Base-by-base conservation (phyloP, 2,888 invertebrate genomes). In the Plagodis pulveraria region DNA sequence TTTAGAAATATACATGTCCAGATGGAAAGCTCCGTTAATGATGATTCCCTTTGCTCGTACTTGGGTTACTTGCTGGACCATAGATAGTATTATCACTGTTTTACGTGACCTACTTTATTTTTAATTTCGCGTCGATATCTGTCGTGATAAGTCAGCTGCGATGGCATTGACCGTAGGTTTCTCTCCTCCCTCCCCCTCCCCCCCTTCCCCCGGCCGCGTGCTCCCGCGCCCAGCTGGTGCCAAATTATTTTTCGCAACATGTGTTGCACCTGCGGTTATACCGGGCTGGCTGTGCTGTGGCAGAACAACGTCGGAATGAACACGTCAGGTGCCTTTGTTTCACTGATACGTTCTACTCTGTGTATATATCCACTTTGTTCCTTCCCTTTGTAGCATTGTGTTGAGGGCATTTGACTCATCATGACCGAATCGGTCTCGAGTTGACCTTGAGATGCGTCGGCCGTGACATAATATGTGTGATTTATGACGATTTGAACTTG, bases 141-240 rank as follows among this genome's bases (percentile, higher is more conserved):
- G 22, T 50, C 45, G 46, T 49, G 59, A 65, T 60, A 58, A 57
- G 57, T 48, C 57, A 41, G 50, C 49, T 43, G 50, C 43, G 51
- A 52, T 42, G 58, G 63, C 65, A 62, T 62, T 65, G 65, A 62
- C 66, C 59, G 52, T 34, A 36, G 54, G 40, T 36, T 9, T 9
- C 36, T 36, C 40, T 50, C 51, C 45, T 45, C 50, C 49, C 4
- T 42, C 6, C 45, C 8, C 42, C 12, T 12, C 36, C 6, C 36
- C 47, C 43, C 38, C 22, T 1, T 1, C 22, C 22, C 2, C 22
- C 2, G 1, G 22, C 22, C n/a, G 46, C 43, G 7, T 35, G 34
- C 48, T n/a, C 35, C 43, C 47, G 50, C 40, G 32, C 43, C 56
- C 35, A n/a, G 32, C 43, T 54, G 38, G 9, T 67, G 65, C 67